A percentile compares a stretch with the other conserved stretches of the same genome.
phyloP scores from a whole-genome alignment of 2,797 vertebrate species.

The Manis pentadactyla region DNA sequence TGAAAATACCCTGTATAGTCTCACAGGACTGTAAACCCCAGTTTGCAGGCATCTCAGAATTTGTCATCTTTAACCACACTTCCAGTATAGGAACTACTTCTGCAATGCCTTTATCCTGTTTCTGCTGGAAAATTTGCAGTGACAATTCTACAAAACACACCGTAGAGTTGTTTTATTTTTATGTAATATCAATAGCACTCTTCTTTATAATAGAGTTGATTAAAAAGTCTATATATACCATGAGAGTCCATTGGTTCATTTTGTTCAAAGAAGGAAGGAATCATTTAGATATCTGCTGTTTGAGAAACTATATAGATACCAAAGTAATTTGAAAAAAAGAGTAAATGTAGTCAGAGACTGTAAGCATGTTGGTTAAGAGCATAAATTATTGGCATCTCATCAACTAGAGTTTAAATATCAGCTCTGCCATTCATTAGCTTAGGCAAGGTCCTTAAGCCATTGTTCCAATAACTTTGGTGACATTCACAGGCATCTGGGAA shows the following conservation, averaged over 20 bases:
- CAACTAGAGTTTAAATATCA: not conserved
- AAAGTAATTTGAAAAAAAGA: not conserved
- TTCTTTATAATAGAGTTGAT: not conserved
- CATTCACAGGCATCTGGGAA: not conserved
- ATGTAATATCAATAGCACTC: not conserved
- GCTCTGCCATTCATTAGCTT: not conserved
- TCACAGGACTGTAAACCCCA: fast-evolving
- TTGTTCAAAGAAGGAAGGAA: not conserved
- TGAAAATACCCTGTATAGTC: fast-evolving
- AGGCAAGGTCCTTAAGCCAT: not conserved
- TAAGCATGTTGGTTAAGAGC: not conserved
- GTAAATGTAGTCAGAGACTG: not conserved
- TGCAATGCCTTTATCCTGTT: not conserved
- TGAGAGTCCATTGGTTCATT: not conserved
- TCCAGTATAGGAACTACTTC: not conserved
- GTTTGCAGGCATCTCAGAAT: not conserved
- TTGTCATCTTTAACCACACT: not conserved
- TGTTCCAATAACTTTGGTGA: not conserved
- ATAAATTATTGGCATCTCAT: not conserved
- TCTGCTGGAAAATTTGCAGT: not conserved
- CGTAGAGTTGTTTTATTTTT: not conserved
- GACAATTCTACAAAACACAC: not conserved
- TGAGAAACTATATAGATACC: not conserved
- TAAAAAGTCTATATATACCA: not conserved
- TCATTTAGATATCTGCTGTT: not conserved